Conservation (phyloP, 2,113 vertebrate genomes). For the Poicephalus gulielmi region DNA sequence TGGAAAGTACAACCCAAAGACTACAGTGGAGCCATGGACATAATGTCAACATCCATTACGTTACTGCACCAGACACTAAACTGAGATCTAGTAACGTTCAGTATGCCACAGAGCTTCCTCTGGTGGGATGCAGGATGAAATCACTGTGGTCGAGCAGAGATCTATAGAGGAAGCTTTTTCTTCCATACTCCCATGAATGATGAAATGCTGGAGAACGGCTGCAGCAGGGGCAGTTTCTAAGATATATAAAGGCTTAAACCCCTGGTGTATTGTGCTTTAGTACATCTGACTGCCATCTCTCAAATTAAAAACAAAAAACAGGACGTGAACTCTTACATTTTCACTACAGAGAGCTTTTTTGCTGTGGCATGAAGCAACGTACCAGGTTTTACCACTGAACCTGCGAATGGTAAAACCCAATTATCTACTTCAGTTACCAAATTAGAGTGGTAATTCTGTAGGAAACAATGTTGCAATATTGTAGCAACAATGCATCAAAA, state of each 20-base stretch:
- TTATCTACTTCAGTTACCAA: not conserved
- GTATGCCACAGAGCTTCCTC: not conserved
- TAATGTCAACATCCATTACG: not conserved
- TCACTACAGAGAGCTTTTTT: not conserved
- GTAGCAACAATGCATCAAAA: not conserved
- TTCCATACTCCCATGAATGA: not conserved
- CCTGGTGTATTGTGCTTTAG: not conserved
- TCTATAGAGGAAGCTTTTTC: not conserved
- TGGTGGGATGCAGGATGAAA: not conserved
- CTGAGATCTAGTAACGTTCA: not conserved
- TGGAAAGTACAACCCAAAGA: not conserved
- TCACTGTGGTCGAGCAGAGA: fast-evolving
- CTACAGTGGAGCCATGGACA: fast-evolving
- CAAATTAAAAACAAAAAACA: not conserved
- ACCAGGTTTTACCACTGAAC: not conserved
- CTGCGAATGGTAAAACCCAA: not conserved
- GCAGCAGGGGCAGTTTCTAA: not conserved
- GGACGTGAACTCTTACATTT: fast-evolving
- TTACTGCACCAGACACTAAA: not conserved
- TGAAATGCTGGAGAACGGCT: not conserved
- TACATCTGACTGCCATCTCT: not conserved
- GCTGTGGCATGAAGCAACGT: not conserved
- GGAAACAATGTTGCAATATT: not conserved
- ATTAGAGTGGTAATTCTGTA: not conserved
- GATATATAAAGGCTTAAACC: not conserved